Conservation (phyloP, 2,113 vertebrate species). For the Phasianus colchicus region DNA sequence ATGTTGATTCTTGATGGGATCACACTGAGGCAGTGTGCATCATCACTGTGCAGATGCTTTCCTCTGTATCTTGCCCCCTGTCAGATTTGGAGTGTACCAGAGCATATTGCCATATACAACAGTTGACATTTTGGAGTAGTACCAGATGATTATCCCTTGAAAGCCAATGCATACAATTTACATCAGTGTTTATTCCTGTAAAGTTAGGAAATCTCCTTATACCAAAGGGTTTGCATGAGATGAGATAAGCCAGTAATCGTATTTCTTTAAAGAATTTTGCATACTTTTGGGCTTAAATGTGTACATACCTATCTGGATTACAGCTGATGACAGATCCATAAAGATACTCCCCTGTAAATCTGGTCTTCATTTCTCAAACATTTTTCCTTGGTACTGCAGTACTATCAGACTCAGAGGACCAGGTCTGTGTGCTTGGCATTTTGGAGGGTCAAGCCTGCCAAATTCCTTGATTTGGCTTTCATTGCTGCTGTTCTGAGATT, state of each 20-base stretch:
- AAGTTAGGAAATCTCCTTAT: not conserved
- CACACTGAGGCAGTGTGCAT: not conserved
- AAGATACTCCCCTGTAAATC: not conserved
- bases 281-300: not conserved
- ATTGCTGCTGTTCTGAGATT: not conserved
- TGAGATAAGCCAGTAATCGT: not conserved
- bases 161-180: not conserved
- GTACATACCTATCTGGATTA: not conserved
- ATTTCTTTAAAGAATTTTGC: not conserved
- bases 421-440: not conserved
- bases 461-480: not conserved
- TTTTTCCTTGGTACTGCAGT: not conserved
- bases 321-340: not conserved
- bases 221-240: not conserved
- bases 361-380: not conserved
- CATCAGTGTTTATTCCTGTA: not conserved
- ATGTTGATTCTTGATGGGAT: not conserved
- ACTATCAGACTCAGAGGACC: not conserved
- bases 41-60: not conserved
- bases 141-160: not conserved
- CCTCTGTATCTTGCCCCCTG: not conserved
- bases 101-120: not conserved
- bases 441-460: not conserved
- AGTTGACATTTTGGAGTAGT: not conserved
- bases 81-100: not conserved